Conservation (phyloP, 2,797 vertebrate genomes). For the Enteromius paludinosus region DNA sequence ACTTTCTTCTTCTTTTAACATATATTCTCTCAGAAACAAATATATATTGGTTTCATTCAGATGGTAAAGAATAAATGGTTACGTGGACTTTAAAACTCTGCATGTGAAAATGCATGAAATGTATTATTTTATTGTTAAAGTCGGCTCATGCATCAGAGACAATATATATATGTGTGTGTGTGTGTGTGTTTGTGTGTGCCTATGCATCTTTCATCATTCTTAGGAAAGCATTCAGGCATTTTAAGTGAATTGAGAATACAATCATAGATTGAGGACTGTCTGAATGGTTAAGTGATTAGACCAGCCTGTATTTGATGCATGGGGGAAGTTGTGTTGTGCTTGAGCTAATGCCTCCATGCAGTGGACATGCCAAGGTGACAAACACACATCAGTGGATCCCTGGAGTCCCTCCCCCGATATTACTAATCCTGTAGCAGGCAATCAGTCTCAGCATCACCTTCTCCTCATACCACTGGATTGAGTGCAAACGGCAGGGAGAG, state of each 20-base stretch:
- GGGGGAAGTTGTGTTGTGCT: constrained; percentile 2
- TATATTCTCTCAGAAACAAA: neutral
- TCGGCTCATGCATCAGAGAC: no score
- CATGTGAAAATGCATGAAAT: neutral
- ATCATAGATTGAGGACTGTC: constrained; percentile 2
- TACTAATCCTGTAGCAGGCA: constrained; percentile 55
- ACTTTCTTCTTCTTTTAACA: neutral
- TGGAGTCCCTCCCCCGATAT: constrained; percentile 33
- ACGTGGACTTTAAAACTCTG: neutral
- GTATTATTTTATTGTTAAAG: neutral
- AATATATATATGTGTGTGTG: neutral
- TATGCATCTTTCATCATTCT: neutral
- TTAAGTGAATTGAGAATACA: constrained; percentile 14
- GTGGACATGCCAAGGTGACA: constrained; percentile 54
- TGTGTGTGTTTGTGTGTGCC: neutral
- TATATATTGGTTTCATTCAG: neutral
- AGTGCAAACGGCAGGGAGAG: constrained; percentile 30
- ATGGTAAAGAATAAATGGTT: neutral
- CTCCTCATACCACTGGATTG: constrained; percentile 7
- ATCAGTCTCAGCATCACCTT: constrained; percentile 42
- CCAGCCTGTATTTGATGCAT: constrained; percentile 14
- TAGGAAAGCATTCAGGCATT: constrained; percentile 6
- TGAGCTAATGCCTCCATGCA: constrained; percentile 40
- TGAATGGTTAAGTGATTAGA: constrained; percentile 31
- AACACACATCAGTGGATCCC: constrained; percentile 42